These are phyloP conservation scores for Paralinhomoeus sp. DNA, from an alignment of 2,888 invertebrate genomes.

Conservation along the genomic window DNA sequence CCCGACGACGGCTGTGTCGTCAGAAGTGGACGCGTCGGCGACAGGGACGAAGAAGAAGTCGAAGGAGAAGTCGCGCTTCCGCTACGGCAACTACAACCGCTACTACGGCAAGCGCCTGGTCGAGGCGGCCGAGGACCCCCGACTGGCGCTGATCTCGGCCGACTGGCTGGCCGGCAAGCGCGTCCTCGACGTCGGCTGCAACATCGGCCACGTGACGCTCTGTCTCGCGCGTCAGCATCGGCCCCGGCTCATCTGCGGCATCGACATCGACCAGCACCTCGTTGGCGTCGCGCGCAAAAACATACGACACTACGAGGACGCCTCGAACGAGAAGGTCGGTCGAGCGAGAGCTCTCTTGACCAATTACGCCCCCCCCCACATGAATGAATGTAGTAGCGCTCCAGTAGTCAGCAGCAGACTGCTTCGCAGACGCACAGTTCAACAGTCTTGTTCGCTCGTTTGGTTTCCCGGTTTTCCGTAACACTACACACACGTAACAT, in stretches of 20 bases:
- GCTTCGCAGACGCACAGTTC: not conserved
- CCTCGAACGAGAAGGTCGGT: not conserved
- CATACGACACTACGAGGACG: conserved; percentile 41
- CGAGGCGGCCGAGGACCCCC: conserved; percentile 43
- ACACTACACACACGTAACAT: not conserved
- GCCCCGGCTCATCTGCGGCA: conserved; percentile 57
- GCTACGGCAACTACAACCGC: too few species aligned
- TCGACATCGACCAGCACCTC: conserved; percentile 75
- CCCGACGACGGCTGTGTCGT: too few species aligned
- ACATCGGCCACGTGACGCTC: conserved; percentile 79
- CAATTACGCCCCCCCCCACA: too few species aligned
- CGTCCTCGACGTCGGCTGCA: conserved; percentile 88
- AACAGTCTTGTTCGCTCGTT: not conserved
- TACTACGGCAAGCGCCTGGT: conserved; percentile 84
- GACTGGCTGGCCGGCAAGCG: conserved; percentile 65
- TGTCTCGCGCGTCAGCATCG: conserved; percentile 61
- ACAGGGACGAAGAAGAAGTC: too few species aligned
- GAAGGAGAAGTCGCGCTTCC: too few species aligned
- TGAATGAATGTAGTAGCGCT: too few species aligned
- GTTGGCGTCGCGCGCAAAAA: conserved; percentile 52
- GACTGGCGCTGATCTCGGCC: conserved; percentile 55
- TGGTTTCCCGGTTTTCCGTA: not conserved
- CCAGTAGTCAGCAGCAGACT: not conserved
- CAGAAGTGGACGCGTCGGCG: too few species aligned
- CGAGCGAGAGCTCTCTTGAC: not conserved